Base-by-base conservation (phyloP, 2,888 invertebrate genomes). In the Philopedon plagiatum region DNA sequence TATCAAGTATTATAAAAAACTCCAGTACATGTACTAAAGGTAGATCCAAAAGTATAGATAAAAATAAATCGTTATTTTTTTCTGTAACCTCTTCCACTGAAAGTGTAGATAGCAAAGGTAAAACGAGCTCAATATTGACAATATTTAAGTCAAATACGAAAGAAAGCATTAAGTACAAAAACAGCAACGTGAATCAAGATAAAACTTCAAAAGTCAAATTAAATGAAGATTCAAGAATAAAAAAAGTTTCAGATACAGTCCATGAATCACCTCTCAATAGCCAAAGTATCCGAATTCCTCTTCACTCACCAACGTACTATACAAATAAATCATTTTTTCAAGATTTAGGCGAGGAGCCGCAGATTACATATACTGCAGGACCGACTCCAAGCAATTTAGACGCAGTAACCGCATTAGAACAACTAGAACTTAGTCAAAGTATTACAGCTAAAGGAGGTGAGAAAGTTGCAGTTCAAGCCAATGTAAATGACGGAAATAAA, bases 231-330 rank as follows among this genome's bases (percentile, higher is more conserved):
- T 7, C 37, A n/a, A 64, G 54, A 37, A 54, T 9, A 26, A 60
- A 49, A 39, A 46, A 39, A 34, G 82, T 82, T 75, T 81, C 81
- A 68, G 76, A 78, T 49, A 76, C 70, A 44, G 75, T 89, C 75
- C 91, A 91, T 82, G 92, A 92, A 77, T 88, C 89, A 54, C 87
- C 90, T 0, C 85, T 88, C 39, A 90, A 91, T 78, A 91, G 91
- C 0, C 87, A 87, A 56, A 88, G 89, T 64, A 91, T 93, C 63
- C 90, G 92, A 75, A 93, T 93, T 78, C 93, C 93, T 0, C 83
- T 93, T 68, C 92, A 91, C 75, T 92, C 93, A n/a, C 92, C 92
- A 2, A 91, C 91, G 0, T 91, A 91, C 74, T 92, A 91, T 80
- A 86, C 87, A 57, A 87, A 88, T 44, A 77, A 78, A 64, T 76